Evolutionary conservation across 64 coral and sea anemone genomes (phyloP).

Genomic region (Montipora foliosa): DNA sequence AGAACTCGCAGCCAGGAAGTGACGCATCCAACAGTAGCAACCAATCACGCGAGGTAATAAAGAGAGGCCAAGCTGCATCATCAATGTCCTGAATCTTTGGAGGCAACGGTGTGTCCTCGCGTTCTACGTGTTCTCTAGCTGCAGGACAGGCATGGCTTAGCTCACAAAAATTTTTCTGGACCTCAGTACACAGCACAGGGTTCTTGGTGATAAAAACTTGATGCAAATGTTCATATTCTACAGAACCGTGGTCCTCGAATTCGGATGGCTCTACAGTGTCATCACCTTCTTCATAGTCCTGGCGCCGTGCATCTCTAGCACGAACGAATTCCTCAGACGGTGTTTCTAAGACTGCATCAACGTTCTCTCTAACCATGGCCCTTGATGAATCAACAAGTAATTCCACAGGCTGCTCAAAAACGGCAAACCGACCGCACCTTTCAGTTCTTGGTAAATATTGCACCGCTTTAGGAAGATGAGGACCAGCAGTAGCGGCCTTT

Average conservation of each 20-base stretch:
- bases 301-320: conserved; percentile 30
- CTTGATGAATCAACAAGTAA: neutral
- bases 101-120: conserved; percentile 49
- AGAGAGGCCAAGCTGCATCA: conserved; percentile 91
- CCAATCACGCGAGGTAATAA: conserved; percentile 92
- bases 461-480: conserved; percentile 81
- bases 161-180: conserved; percentile 95
- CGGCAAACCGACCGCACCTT: neutral
- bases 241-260: conserved; percentile 15
- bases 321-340: conserved; percentile 26
- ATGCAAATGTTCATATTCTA: conserved; percentile 90
- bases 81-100: conserved; percentile 67
- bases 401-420: neutral
- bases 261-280: conserved; percentile 9
- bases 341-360: neutral
- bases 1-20: conserved; percentile 74
- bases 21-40: conserved; percentile 94
- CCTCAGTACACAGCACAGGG: conserved; percentile 93
- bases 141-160: conserved; percentile 76
- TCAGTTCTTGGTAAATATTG: conserved; percentile 28
- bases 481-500: conserved; percentile 67
- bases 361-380: neutral
- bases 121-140: conserved; percentile 47
- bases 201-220: conserved; percentile 98
- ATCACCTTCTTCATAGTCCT: conserved; percentile 31